phyloP scores from a whole-genome alignment of 2,888 invertebrate genomes.

The Agrochola lota region DNA sequence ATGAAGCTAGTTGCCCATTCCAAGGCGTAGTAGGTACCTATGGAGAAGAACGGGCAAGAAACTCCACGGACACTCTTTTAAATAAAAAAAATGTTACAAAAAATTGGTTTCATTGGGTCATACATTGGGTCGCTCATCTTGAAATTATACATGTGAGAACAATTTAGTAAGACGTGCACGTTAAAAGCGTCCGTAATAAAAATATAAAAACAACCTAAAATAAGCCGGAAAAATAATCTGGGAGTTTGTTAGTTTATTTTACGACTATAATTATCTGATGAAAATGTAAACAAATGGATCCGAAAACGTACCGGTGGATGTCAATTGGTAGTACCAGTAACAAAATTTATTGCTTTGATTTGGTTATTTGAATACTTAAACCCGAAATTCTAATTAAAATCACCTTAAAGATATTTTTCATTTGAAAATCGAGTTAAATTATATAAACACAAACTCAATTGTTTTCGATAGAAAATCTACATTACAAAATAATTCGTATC shows the following conservation, averaged over 20 bases:
- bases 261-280: neutral
- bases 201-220: no score
- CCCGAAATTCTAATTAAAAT: neutral
- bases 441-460: neutral
- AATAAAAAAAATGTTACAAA: no score
- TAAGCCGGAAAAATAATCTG: neutral
- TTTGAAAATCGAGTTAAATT: neutral
- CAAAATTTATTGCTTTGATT: neutral
- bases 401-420: neutral
- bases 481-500: neutral
- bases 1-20: no score
- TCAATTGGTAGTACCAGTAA: neutral
- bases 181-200: no score
- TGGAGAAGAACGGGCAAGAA: no score
- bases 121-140: no score
- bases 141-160: no score
- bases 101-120: no score
- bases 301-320: neutral
- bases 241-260: neutral
- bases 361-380: neutral
- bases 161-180: no score
- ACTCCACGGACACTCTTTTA: no score
- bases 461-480: neutral
- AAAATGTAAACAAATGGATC: no score
- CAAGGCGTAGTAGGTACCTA: no score